Evolutionary conservation across 2,888 invertebrate species (phyloP), one percentile per base, ranked within the genome.

Genomic region (Imbricaverruca yamaguchii): DNA sequence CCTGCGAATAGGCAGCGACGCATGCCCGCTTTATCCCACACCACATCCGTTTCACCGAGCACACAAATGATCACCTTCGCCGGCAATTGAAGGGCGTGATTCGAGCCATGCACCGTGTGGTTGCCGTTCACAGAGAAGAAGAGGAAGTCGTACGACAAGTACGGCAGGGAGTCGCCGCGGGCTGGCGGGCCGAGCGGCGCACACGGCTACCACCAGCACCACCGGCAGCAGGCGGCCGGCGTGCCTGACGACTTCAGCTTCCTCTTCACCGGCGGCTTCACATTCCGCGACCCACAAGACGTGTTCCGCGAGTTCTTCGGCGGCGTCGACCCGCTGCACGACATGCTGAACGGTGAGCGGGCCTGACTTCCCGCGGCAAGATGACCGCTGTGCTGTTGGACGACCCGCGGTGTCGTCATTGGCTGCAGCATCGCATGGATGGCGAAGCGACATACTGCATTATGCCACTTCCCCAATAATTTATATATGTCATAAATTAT

Each of bases 291-390:
- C 87, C 98, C 98, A 55, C 96, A 97, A 86, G 98, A 98, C 86
- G 97, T 99, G 81, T 99, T 99, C 89, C 93, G 95, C 89, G 99
- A 99, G 88, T 99, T 99, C 90, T 99, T 99, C 88, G 95, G 95
- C 77, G 93, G 92, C 78, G 91, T 92, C 86, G 91, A 92, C 86
- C 93, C 94, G 59, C 95, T 97, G 87, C 92, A 92, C 84, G 94
- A 95, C 86, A 89, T 95, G 84, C 93, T 95, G 88, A 91, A 21
- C 21, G 65, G 65, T 23, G 65, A 67, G 65, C 10, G 21, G 80
- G 80, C 2, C 39, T 4, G 39, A 39, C 39, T 39, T 1, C 39
- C 39, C 39, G 4, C 39, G 39, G 4, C 39, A 4, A 39, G 39
- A 39, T 4, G 39, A 39, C 39, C 39, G 39, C 39, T 39, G 39